Percentiles rank a stretch among this genome's conserved stretches.
These are phyloP conservation scores for Chrysopilus asiliformis DNA, from an alignment of 2,888 invertebrate genomes.

Conservation along the genomic window DNA sequence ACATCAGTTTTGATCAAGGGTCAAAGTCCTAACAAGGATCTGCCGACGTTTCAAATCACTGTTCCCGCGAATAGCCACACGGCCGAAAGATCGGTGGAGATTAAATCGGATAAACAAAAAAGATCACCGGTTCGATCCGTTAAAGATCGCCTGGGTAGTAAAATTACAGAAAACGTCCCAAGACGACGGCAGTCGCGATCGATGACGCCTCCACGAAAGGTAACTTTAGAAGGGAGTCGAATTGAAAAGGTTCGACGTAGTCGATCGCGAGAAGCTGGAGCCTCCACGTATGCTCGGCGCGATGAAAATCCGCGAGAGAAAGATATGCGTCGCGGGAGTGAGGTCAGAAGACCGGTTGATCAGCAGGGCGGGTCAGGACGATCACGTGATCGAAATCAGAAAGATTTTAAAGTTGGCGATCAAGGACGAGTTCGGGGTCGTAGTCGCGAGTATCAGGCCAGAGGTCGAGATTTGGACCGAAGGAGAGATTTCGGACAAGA, in stretches of 20 bases:
- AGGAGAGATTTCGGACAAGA: conserved; percentile 5
- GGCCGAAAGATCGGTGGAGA: conserved; percentile 38
- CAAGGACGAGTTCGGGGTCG: background rate
- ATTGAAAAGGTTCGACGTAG: conserved; percentile 6
- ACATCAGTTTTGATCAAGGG: conserved; percentile 12
- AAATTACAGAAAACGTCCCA: conserved; percentile 7
- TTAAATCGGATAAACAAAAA: conserved; percentile 36
- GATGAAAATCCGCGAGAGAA: conserved; percentile 3
- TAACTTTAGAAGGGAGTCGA: conserved; percentile 10
- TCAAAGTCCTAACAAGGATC: conserved; percentile 17
- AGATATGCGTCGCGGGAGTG: conserved; percentile 7
- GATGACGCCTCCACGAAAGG: conserved; percentile 14
- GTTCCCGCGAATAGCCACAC: conserved; percentile 37
- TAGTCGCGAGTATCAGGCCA: background rate
- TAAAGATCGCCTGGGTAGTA: conserved; percentile 63
- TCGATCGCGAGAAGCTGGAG: conserved; percentile 8
- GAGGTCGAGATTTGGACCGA: conserved; percentile 4
- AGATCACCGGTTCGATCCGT: conserved; percentile 51
- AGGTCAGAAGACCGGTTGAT: conserved; percentile 13
- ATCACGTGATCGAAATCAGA: background rate
- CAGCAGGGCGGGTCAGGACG: conserved; percentile 7
- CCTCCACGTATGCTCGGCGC: background rate
- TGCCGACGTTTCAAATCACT: conserved; percentile 39
- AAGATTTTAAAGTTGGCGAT: conserved; percentile 1
- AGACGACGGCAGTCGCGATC: conserved; percentile 19